Evolutionary conservation across 2,797 vertebrate species (phyloP), one percentile per base, ranked within the genome.

Genomic region (Acanthiza pusilla): DNA sequence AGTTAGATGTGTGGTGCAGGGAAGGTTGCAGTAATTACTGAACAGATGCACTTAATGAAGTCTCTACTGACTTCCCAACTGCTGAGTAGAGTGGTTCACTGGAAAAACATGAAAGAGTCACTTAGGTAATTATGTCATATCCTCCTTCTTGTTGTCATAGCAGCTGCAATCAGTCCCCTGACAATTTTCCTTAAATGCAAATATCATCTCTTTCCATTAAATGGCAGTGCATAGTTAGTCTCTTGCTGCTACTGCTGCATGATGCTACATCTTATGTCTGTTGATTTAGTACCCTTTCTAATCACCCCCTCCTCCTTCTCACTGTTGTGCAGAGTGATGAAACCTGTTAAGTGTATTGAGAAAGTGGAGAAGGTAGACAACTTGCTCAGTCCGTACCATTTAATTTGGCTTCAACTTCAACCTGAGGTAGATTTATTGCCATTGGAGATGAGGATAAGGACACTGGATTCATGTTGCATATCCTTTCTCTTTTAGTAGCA

Each of bases 61-160:
- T 97, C 97, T 97, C 97, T 95, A n/a, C 74, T 94, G 97, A 94
- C 76, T 97, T 97, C 93, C 89, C 83, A 98, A 94, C 91, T 95
- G 94, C 74, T 27, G 34, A 80, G 32, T 42, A 7, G 60, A 95
- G 71, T 62, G 4, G 40, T 81, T 91, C 30, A 16, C 60, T 76
- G 89, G 94, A 96, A 97, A 48, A 48, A 48, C 47, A 88, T 88
- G 85, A 88, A 87, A 54, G 83, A 96, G 92, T 92, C 80, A 42
- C 96, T 97, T 22, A 65, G 95, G 96, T 98, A 68, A 50, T 94
- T 92, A 82, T 85, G 87, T 98, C 97, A 97, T 74, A 96, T 97
- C 95, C 95, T 97, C 94, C 76, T 61, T 86, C 71, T 96, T 94
- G 97, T 98, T 98, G 92, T 97, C 98, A 98, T 98, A 96, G 98